These are phyloP conservation scores for Macropis europaea DNA, from an alignment of 2,888 invertebrate genomes.

Conservation along the genomic window DNA sequence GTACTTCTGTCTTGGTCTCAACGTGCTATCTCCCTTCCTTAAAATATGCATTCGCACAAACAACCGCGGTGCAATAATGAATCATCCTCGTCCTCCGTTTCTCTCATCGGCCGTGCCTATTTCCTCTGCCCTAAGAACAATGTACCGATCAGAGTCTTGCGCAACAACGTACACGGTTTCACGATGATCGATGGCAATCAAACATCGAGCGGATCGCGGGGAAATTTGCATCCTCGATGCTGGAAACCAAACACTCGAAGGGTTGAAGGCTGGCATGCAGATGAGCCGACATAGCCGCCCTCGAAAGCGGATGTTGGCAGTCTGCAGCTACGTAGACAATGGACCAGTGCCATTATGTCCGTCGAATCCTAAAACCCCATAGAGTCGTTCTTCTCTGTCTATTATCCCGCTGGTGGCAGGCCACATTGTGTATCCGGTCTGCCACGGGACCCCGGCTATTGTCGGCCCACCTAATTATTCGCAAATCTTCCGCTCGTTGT, in stretches of 20 bases:
- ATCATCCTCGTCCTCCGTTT: neutral
- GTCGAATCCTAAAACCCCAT: conserved; percentile 74
- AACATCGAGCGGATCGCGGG: conserved; percentile 35
- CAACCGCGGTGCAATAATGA: too few relatives aligned
- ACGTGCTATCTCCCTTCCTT: too few relatives aligned
- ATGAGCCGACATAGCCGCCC: conserved; percentile 67
- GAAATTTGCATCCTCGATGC: conserved; percentile 59
- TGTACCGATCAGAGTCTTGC: neutral
- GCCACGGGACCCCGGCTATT: conserved; percentile 67
- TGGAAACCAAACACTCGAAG: conserved; percentile 62
- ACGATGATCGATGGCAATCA: conserved; percentile 44
- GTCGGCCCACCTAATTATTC: conserved; percentile 74
- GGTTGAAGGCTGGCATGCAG: conserved; percentile 70
- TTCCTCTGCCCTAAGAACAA: conserved; percentile 35
- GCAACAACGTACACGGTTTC: neutral
- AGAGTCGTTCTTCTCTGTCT: conserved; percentile 71
- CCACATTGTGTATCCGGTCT: conserved; percentile 74
- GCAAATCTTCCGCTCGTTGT: conserved; percentile 71
- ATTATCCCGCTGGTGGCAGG: conserved; percentile 69
- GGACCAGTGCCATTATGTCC: conserved; percentile 72
- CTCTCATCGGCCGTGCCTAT: neutral
- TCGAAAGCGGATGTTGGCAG: conserved; percentile 72
- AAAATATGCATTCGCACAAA: too few relatives aligned
- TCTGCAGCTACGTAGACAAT: conserved; percentile 72
- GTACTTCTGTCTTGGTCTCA: too few relatives aligned